These are phyloP conservation scores for Drosophila aldrichi DNA, from an alignment of 2,888 invertebrate species.

Conservation along the genomic window DNA sequence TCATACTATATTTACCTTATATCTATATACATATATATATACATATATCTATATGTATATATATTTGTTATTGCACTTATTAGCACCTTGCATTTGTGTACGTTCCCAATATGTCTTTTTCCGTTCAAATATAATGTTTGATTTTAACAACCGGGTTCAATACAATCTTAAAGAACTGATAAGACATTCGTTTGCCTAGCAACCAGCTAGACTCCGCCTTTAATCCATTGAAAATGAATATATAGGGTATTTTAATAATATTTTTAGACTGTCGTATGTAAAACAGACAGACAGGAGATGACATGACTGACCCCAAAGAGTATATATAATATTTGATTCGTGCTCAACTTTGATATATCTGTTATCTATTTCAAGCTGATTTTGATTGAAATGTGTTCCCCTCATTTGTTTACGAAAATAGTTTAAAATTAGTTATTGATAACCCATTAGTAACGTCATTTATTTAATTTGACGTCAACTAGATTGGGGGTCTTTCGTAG, in stretches of 20 bases:
- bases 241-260: background rate
- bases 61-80: constrained; percentile 26
- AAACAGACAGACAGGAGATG: background rate
- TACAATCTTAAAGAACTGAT: constrained; percentile 28
- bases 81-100: constrained; percentile 28
- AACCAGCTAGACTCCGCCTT: constrained; percentile 13
- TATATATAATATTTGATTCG: background rate
- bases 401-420: background rate
- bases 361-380: background rate
- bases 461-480: constrained; percentile 22
- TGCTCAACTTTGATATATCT: constrained; percentile 12
- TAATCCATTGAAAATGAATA: background rate
- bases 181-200: constrained; percentile 21
- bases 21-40: background rate
- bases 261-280: background rate
- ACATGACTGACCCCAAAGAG: background rate
- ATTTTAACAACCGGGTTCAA: constrained; percentile 27
- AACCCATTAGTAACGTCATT: constrained; percentile 29
- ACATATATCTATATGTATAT: constrained; percentile 14
- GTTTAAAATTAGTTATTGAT: constrained; percentile 20
- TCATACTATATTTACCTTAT: background rate
- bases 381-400: background rate
- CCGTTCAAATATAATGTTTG: constrained; percentile 12
- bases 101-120: constrained; percentile 25
- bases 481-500: constrained; percentile 12